phyloP scores from a whole-genome alignment of 2,888 invertebrate species.

The Hemicrepidius hirtus region DNA sequence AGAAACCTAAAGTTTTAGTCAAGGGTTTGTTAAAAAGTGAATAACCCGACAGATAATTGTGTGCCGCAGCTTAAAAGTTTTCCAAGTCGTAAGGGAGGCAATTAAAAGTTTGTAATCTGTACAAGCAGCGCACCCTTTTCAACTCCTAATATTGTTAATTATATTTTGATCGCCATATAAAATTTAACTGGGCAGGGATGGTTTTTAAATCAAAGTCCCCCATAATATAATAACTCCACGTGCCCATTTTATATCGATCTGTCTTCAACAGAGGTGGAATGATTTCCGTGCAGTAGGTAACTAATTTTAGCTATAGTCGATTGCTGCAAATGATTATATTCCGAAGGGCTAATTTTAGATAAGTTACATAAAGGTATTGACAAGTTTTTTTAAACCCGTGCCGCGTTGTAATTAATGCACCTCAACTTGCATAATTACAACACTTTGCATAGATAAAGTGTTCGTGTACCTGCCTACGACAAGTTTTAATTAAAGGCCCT shows the following conservation, averaged over 20 bases:
- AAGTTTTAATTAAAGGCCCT: constrained; percentile 44
- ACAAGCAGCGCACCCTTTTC: constrained; percentile 19
- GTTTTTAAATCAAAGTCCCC: background rate
- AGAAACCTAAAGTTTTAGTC: background rate
- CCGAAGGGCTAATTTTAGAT: constrained; percentile 13
- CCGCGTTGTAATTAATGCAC: constrained; percentile 23
- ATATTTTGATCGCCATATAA: constrained; percentile 13
- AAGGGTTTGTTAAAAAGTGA: background rate
- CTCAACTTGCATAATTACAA: constrained; percentile 6
- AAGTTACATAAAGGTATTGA: constrained; percentile 21
- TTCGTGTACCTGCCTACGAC: background rate
- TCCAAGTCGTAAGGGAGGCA: constrained; percentile 23
- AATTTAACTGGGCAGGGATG: constrained; percentile 1
- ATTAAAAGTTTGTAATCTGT: constrained; percentile 37
- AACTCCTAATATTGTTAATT: constrained; percentile 33
- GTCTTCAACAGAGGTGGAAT: constrained; percentile 5
- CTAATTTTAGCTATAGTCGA: constrained; percentile 20
- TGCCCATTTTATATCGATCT: constrained; percentile 22
- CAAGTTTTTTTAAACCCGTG: constrained; percentile 1
- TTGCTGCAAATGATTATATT: constrained; percentile 9
- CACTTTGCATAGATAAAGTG: constrained; percentile 25
- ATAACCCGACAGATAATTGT: constrained; percentile 12
- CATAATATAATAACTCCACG: background rate
- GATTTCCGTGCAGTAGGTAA: constrained; percentile 1
- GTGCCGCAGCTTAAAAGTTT: constrained; percentile 23